Evolutionary conservation across 2,797 vertebrate genomes (phyloP).

Genomic region (Lithobates pipiens): DNA sequence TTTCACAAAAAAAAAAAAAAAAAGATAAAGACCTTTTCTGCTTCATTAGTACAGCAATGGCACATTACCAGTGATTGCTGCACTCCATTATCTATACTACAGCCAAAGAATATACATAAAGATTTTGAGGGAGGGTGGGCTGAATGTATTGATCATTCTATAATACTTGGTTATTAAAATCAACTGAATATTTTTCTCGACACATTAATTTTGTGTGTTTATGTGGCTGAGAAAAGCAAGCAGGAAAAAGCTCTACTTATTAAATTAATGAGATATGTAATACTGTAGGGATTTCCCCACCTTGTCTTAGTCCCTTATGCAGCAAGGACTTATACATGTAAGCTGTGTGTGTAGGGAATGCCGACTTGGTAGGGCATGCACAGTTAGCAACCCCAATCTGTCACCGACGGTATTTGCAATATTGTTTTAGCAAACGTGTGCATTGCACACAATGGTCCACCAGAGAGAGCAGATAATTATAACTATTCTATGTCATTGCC

Average conservation of each 20-base stretch:
- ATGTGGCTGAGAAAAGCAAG: not conserved
- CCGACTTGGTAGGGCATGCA: too few species aligned
- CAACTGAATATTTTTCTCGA: constrained; percentile 31
- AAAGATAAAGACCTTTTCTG: constrained; percentile 75
- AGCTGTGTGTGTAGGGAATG: too few species aligned
- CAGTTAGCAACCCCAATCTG: too few species aligned
- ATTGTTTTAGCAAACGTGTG: too few species aligned
- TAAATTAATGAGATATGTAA: constrained; percentile 11
- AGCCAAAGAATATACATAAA: not conserved
- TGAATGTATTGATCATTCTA: constrained; percentile 17
- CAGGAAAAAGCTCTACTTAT: not conserved
- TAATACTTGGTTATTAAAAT: constrained; percentile 42
- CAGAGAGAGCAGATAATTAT: too few species aligned
- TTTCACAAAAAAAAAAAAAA: constrained; percentile 66
- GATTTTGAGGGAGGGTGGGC: not conserved
- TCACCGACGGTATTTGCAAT: too few species aligned
- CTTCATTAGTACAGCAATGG: constrained; percentile 77
- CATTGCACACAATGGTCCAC: too few species aligned
- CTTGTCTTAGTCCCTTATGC: too few species aligned
- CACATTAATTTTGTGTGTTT: constrained; percentile 22
- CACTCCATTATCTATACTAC: constrained; percentile 75
- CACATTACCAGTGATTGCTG: constrained; percentile 76
- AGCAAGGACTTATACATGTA: too few species aligned
- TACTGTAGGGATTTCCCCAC: too few species aligned
- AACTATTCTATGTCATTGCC: too few species aligned